These are phyloP conservation scores for Mungos mungo DNA, from an alignment of 2,113 vertebrate genomes.

Conservation along the genomic window DNA sequence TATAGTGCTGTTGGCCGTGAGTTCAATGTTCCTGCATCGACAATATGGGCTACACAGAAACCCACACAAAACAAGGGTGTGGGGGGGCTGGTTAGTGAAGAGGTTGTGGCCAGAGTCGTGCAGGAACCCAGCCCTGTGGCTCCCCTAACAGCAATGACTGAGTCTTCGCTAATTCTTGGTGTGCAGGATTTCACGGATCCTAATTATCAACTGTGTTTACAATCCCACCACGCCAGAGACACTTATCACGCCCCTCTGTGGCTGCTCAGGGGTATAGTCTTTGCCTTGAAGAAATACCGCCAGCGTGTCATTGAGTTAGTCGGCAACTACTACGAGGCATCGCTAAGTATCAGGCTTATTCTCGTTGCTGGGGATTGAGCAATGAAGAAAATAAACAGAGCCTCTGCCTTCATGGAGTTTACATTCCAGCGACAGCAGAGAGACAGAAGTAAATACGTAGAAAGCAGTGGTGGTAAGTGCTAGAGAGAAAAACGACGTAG, in stretches of 20 bases:
- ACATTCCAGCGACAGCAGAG: not conserved
- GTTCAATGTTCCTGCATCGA: not conserved
- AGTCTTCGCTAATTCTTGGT: not conserved
- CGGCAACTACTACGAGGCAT: rapidly evolving
- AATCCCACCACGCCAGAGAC: not conserved
- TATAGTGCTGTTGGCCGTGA: rapidly evolving
- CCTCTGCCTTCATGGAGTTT: too few relatives aligned
- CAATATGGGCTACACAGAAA: not conserved
- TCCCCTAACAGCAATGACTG: too few relatives aligned
- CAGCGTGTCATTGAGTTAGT: not conserved
- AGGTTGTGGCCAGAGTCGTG: not conserved
- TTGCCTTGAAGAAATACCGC: not conserved
- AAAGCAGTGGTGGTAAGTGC: too few relatives aligned
- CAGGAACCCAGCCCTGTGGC: not conserved
- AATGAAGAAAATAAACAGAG: not conserved
- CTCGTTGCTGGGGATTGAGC: not conserved
- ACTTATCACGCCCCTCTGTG: too few relatives aligned
- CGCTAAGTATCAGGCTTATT: too few relatives aligned
- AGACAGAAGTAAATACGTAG: rapidly evolving
- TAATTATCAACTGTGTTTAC: too few relatives aligned
- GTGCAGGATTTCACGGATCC: not conserved
- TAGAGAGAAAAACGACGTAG: not conserved
- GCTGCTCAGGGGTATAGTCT: not conserved
- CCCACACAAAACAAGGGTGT: not conserved
- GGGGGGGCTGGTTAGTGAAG: rapidly evolving